These are phyloP conservation scores for Heliothis subflexa DNA, from an alignment of 1,140 invertebrate genomes.

Conservation along the genomic window DNA sequence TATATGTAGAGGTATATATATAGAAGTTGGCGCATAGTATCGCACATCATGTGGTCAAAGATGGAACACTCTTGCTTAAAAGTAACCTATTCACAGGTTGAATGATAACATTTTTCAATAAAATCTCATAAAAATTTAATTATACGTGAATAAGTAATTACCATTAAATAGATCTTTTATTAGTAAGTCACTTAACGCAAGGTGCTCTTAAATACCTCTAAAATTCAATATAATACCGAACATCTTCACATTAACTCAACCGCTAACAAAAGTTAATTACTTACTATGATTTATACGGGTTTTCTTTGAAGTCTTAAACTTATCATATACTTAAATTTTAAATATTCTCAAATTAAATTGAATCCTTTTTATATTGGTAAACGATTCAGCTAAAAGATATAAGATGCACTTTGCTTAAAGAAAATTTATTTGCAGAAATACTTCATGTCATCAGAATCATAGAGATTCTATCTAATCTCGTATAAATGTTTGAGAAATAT, in stretches of 20 bases:
- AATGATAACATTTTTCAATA: too few species aligned
- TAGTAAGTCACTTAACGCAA: not conserved
- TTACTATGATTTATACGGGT: not conserved
- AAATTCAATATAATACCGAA: not conserved
- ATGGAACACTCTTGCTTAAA: too few species aligned
- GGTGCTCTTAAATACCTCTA: not conserved
- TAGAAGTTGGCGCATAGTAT: too few species aligned
- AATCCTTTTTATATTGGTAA: not conserved
- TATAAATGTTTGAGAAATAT: not conserved
- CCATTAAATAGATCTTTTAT: not conserved
- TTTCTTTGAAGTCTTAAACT: not conserved
- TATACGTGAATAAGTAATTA: too few species aligned
- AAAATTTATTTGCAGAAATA: not conserved
- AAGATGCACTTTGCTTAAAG: not conserved
- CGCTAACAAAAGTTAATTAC: not conserved
- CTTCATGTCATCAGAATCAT: not conserved
- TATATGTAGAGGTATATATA: too few species aligned
- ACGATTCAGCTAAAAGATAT: not conserved
- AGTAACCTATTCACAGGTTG: too few species aligned
- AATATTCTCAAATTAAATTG: constrained; percentile 9
- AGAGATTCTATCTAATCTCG: not conserved
- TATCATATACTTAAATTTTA: not conserved
- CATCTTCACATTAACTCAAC: not conserved
- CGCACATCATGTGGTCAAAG: too few species aligned
- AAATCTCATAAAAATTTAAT: too few species aligned